Base-by-base conservation (phyloP, 2,888 invertebrate genomes). In the Asteroscopus sphinx region DNA sequence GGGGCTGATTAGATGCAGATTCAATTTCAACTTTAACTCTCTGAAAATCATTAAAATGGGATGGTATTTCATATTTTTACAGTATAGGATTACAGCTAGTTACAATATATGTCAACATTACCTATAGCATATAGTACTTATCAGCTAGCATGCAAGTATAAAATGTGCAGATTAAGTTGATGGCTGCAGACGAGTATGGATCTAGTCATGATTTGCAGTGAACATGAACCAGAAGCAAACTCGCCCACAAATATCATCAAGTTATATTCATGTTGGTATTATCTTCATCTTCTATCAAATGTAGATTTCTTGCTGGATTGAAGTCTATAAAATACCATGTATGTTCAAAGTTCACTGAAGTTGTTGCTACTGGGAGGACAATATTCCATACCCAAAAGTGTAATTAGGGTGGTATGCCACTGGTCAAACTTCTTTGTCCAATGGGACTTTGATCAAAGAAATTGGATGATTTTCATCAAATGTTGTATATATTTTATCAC, bases 171-270 rank as follows among this genome's bases (percentile, higher is more conserved):
- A 86, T 80, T 82, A 89, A 92, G 93, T 92, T 93, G 94, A 93
- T 93, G 95, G 95, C 95, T 95, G 96, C 96, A 96, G 96, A 97
- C 97, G 97, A 97, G 97, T 97, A 96, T 97, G 97, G 96, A 97
- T 97, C 97, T 97, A 97, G 97, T 97, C 97, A 97, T 96, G 96
- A 93, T 85, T 78, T 80, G 57, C 76, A 65, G 75, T 74, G 77
- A 84, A 95, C 96, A 96, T 96, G 96, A 94, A 96, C 96, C 95
- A 96, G 96, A 96, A 95, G 95, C 96, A 96, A 95, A 97, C 96
- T 96, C 97, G 96, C 95, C 96, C 95, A 96, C 95, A 96, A 96
- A 95, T 94, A 95, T 95, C 95, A 95, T 95, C 94, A 93, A 92
- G 91, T 92, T 90, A 73, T 40, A n/a, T n/a, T n/a, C n/a, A n/a